Evolutionary conservation across 2,797 vertebrate genomes (phyloP), one percentile per base, ranked within the genome.

Genomic region (Acridotheres tristis): DNA sequence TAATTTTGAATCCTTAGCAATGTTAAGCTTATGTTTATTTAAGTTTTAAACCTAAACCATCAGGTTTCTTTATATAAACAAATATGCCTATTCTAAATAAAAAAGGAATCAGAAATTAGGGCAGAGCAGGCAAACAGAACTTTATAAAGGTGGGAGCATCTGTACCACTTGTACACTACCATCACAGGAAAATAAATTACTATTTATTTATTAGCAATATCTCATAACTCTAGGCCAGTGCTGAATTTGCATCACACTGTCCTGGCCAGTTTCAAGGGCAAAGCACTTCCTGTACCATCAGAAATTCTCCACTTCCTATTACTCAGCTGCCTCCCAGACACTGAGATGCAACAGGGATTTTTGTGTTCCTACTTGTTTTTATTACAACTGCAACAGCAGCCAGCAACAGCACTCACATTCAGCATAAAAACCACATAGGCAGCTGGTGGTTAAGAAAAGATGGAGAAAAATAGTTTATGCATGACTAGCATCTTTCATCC

Each of bases 231-330:
- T 36, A 83, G 68, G 45, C 8, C 38, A 74, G 29, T 48, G 36
- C 18, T 77, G 57, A 85, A 65, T 63, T 78, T 80, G 32, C 50
- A 78, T 67, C 42, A 42, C 42, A 36, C 59, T 65, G 58, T 90
- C 30, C 30, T 61, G 23, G 45, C 30, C 53, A n/a, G 42, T 43
- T 72, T 58, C 20, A 7, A 84, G 54, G 68, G 47, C 38, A 81
- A 90, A 93, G 62, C 16, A 73, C 21, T 59, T 48, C 15, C 10
- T 42, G 68, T 45, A 57, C 58, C 47, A 63, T 13, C 51, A 84
- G 43, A 77, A 95, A 92, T 65, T 25, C n/a, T 90, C 22, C 1
- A 7, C 25, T 85, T 88, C 79, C 61, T 74, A 76, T 89, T 58
- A 54, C 40, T 69, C 66, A 62, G 32, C 55, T 72, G 58, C 32